phyloP scores from a whole-genome alignment of 2,888 invertebrate species.

The Tiliacea citrago region DNA sequence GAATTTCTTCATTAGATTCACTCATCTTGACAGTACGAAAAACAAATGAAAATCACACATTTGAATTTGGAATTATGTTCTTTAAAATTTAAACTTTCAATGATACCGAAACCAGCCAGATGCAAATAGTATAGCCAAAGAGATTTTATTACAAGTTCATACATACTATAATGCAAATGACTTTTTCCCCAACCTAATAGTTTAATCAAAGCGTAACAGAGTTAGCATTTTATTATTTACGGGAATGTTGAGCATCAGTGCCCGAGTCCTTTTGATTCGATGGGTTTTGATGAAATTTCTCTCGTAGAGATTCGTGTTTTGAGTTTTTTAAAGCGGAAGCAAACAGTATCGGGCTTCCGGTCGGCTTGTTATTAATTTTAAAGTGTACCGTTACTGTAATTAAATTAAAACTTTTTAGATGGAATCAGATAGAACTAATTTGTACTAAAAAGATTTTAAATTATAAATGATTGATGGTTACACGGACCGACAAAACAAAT shows the following conservation, averaged over 20 bases:
- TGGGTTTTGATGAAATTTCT: slow-evolving; percentile 70
- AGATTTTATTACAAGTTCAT: no score
- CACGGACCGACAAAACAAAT: background rate
- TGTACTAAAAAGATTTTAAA: slow-evolving; percentile 27
- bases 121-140: no score
- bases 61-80: no score
- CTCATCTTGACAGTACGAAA: no score
- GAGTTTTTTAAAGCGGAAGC: slow-evolving; percentile 80
- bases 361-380: slow-evolving; percentile 70
- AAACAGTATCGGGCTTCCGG: slow-evolving; percentile 79
- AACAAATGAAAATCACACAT: no score
- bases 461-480: slow-evolving; percentile 38
- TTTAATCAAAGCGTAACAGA: background rate
- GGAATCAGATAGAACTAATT: slow-evolving; percentile 44
- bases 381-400: slow-evolving; percentile 74
- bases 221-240: background rate
- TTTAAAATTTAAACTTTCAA: no score
- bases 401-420: slow-evolving; percentile 71
- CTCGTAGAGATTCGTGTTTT: slow-evolving; percentile 71
- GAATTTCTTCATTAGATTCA: no score
- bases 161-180: no score
- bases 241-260: slow-evolving; percentile 75
- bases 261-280: slow-evolving; percentile 69
- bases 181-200: no score
- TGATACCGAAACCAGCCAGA: no score